A percentile compares a stretch with the other conserved stretches of the same genome.
Conservation (phyloP, 2,888 invertebrate species). For the Cheilosia vernalis region DNA sequence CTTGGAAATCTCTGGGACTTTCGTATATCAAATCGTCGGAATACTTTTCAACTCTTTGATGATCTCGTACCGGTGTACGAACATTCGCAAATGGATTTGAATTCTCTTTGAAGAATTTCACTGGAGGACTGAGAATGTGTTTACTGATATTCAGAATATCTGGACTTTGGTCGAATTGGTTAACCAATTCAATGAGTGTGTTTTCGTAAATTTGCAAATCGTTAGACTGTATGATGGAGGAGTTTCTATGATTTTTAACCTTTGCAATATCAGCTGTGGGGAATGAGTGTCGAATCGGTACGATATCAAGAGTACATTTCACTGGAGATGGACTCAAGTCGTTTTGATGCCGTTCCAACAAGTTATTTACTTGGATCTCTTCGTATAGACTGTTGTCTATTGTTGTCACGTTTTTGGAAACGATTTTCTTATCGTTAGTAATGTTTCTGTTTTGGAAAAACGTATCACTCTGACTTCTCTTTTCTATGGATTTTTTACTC, state of each 20-base stretch:
- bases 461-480: conserved; percentile 30
- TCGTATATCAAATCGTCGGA: conserved; percentile 41
- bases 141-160: conserved; percentile 44
- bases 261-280: conserved; percentile 8
- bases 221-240: conserved; percentile 4
- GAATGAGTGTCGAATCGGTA: conserved; percentile 31
- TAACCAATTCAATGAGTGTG: conserved; percentile 42
- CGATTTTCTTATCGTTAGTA: not conserved
- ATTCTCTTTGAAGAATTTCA: conserved; percentile 76
- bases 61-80: conserved; percentile 64
- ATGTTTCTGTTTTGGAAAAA: conserved; percentile 32
- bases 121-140: conserved; percentile 73
- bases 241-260: not conserved
- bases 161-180: conserved; percentile 51
- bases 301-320: conserved; percentile 7
- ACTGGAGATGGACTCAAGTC: not conserved
- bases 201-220: conserved; percentile 61
- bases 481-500: conserved; percentile 41
- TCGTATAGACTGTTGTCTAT: conserved; percentile 50
- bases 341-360: not conserved
- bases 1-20: conserved; percentile 48
- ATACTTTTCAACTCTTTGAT: not conserved
- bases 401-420: conserved; percentile 33
- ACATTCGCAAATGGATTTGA: conserved; percentile 75
- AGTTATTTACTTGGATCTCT: conserved; percentile 43